A percentile compares a stretch with the other conserved stretches of the same genome.
These are phyloP conservation scores for Diabrotica undecimpunctata DNA, from an alignment of 1,140 invertebrate species.

Conservation along the genomic window DNA sequence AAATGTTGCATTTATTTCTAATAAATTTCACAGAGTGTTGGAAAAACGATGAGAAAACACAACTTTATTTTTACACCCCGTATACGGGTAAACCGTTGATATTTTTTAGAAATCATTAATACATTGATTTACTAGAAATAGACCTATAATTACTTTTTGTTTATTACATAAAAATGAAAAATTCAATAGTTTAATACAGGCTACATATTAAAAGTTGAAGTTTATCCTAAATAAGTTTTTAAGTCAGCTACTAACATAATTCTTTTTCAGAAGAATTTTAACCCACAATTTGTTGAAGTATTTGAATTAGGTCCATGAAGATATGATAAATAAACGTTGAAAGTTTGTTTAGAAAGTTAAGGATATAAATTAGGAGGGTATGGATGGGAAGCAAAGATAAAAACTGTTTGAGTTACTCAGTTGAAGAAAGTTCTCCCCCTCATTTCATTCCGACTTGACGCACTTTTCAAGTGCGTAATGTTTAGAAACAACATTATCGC, in stretches of 20 bases:
- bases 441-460: conserved; percentile 11
- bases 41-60: too few species aligned
- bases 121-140: too few species aligned
- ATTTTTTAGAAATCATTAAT: too few species aligned
- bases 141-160: too few species aligned
- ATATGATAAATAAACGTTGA: conserved; percentile 13
- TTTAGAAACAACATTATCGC: not conserved
- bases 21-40: too few species aligned
- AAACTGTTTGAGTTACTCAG: conserved; percentile 8
- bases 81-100: too few species aligned
- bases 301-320: conserved; percentile 5
- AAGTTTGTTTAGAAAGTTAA: conserved; percentile 15
- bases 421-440: conserved; percentile 5
- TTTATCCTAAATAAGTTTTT: not conserved
- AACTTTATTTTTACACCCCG: too few species aligned
- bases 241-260: not conserved
- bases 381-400: conserved; percentile 10
- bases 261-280: not conserved
- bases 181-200: not conserved
- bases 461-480: conserved; percentile 3
- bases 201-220: not conserved
- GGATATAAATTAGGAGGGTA: conserved; percentile 6
- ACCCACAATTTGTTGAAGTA: conserved; percentile 4
- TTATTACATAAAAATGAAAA: not conserved
- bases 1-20: too few species aligned